Evolutionary conservation across 2,113 vertebrate species (phyloP).

Genomic region (Brachionichthys hirsutus): DNA sequence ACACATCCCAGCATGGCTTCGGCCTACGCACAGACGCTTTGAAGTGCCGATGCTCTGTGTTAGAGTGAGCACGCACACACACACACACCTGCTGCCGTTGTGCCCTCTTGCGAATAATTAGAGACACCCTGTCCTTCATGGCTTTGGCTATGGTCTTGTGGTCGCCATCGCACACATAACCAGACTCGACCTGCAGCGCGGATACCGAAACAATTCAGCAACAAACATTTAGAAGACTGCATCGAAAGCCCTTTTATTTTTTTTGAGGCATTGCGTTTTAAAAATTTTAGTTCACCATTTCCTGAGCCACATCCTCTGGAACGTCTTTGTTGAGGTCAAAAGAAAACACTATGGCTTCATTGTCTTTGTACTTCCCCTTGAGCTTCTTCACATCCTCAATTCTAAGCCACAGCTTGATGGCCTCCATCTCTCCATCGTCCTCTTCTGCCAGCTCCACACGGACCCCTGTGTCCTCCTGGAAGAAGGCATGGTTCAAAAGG

Average conservation of each 20-base stretch:
- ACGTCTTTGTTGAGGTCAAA: constrained; percentile 96
- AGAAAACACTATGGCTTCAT: constrained; percentile 97
- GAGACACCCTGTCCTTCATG: constrained; percentile 94
- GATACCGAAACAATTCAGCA: neutral
- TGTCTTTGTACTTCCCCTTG: constrained; percentile 99
- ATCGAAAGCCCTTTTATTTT: neutral
- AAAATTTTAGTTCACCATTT: constrained; percentile 85
- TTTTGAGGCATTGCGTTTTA: neutral
- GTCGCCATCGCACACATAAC: constrained; percentile 95
- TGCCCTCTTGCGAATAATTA: constrained; percentile 92
- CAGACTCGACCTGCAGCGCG: constrained; percentile 88
- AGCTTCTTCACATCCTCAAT: constrained; percentile 98
- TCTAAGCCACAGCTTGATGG: constrained; percentile 94
- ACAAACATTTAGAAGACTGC: neutral
- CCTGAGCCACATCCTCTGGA: constrained; percentile 95
- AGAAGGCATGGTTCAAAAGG: constrained; percentile 97
- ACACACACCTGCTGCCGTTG: constrained; percentile 88
- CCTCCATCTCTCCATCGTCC: constrained; percentile 95
- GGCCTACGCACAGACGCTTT: no score
- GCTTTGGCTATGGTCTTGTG: constrained; percentile 98
- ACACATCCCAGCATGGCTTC: neutral
- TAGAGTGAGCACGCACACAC: no score
- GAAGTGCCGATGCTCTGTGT: no score
- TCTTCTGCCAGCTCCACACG: constrained; percentile 97
- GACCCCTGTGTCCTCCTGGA: constrained; percentile 97